Percentiles rank a stretch among this genome's conserved stretches.
These are phyloP conservation scores for Cotesia typhae DNA, from an alignment of 1,140 invertebrate genomes.

Conservation along the genomic window DNA sequence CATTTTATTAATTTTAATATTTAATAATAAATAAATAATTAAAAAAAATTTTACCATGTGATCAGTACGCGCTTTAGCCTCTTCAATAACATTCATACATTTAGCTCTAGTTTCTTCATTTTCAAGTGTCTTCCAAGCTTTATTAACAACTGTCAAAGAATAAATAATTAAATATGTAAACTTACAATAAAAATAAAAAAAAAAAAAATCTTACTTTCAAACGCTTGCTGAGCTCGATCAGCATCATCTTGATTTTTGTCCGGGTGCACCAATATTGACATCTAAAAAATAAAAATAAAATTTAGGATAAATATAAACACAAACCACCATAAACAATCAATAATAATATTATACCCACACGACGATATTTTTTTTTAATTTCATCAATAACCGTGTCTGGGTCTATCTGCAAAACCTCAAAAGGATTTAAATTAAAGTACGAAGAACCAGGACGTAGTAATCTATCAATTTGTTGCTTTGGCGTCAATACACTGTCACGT, in stretches of 20 bases:
- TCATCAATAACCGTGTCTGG: conserved; percentile 88
- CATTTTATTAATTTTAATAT: conserved; percentile 16
- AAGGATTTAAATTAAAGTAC: conserved; percentile 96
- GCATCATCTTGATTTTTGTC: conserved; percentile 97
- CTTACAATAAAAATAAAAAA: conserved; percentile 47
- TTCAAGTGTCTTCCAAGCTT: conserved; percentile 95
- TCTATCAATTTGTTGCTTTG: conserved; percentile 94
- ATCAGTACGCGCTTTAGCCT: conserved; percentile 93
- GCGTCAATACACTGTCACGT: conserved; percentile 87
- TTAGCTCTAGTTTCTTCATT: conserved; percentile 93
- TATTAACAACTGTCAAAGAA: conserved; percentile 81
- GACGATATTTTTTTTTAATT: conserved; percentile 96
- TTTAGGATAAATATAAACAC: too few species aligned
- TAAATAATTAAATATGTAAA: conserved; percentile 12
- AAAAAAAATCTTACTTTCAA: conserved; percentile 74
- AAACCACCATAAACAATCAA: too few species aligned
- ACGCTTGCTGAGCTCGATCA: conserved; percentile 92
- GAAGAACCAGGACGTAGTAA: conserved; percentile 91
- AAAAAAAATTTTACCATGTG: conserved; percentile 77
- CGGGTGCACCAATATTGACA: conserved; percentile 98
- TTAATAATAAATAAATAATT: not conserved
- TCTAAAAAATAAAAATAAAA: conserved; percentile 59
- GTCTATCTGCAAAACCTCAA: conserved; percentile 95
- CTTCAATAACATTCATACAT: conserved; percentile 96
- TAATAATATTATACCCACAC: conserved; percentile 64